Evolutionary conservation across 1,140 invertebrate genomes (phyloP), one percentile per base, ranked within the genome.

Genomic region (Orius insidiosus): DNA sequence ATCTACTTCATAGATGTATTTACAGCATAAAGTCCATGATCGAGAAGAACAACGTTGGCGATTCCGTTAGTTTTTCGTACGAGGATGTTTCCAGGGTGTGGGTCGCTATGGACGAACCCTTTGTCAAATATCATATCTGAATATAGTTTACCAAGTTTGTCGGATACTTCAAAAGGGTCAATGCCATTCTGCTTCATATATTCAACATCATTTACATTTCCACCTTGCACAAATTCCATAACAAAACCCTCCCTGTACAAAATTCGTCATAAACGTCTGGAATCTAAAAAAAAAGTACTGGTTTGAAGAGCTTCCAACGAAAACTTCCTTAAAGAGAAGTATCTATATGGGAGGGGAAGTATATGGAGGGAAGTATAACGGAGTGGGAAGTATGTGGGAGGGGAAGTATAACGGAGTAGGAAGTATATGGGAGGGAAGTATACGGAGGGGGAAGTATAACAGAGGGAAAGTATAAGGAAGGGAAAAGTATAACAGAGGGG

Each of bases 61-160:
- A 72, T 65, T 8, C 71, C 71, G 3, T 72, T 64, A 3, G 68
- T 67, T 55, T 81, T 81, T 43, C 68, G 71, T 0, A 98, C 77
- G 2, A 98, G 64, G 49, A 99, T 86, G 67, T 98, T 98, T 4
- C 95, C 95, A 6, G 95, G 94, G 71, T 99, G 95, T 6, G 95
- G 95, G 71, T 99, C 95, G 62, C 89, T 92, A 59, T 99, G 95
- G 10, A 98, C 87, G 65, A 92, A 96, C 1, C 95, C 95, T 51
- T 85, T 77, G 5, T 83, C 76, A 66, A 98, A 98, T 56, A 99
- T 98, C 95, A 98, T 98, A 59, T 94, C 82, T 36, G 89, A 90
- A 64, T 96, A 98, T 5, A 98, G 63, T 52, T 77, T 68, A 2
- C 93, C 90, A 19, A 99, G 67, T 62, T 88, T 88, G 55, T 74